Conservation (phyloP, 2,113 vertebrate species). For the Leptobrachium ailaonicum region DNA sequence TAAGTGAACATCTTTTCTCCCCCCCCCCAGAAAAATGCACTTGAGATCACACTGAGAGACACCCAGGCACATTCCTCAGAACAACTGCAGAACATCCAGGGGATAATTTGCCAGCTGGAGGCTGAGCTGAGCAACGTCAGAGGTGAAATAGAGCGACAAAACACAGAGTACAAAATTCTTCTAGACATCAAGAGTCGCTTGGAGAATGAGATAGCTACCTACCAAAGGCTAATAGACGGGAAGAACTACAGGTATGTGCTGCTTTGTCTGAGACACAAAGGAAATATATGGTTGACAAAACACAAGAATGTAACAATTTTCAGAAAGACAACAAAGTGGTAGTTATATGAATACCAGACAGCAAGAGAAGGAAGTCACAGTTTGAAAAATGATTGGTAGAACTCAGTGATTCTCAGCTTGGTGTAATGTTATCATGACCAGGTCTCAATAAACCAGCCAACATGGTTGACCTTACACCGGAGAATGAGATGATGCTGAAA, state of each 20-base stretch:
- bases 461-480: too few relatives aligned
- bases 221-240: conserved; percentile 89
- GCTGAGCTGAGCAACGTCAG: conserved; percentile 80
- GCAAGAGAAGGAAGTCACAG: too few relatives aligned
- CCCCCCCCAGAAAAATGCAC: conserved; percentile 79
- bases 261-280: not conserved
- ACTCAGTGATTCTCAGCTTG: too few relatives aligned
- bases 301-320: too few relatives aligned
- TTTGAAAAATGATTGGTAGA: too few relatives aligned
- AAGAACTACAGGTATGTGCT: conserved; percentile 73
- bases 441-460: too few relatives aligned
- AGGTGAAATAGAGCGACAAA: conserved; percentile 78
- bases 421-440: too few relatives aligned
- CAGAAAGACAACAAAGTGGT: too few relatives aligned
- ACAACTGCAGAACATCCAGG: conserved; percentile 81
- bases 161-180: conserved; percentile 81
- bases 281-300: too few relatives aligned
- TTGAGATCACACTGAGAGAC: conserved; percentile 83
- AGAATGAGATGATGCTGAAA: too few relatives aligned
- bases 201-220: conserved; percentile 93
- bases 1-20: conserved; percentile 12
- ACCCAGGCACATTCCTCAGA: conserved; percentile 76
- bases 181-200: conserved; percentile 92
- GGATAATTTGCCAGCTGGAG: conserved; percentile 73
- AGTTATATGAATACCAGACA: too few relatives aligned